phyloP scores from a whole-genome alignment of 2,113 vertebrate genomes.

The Upupa epops region DNA sequence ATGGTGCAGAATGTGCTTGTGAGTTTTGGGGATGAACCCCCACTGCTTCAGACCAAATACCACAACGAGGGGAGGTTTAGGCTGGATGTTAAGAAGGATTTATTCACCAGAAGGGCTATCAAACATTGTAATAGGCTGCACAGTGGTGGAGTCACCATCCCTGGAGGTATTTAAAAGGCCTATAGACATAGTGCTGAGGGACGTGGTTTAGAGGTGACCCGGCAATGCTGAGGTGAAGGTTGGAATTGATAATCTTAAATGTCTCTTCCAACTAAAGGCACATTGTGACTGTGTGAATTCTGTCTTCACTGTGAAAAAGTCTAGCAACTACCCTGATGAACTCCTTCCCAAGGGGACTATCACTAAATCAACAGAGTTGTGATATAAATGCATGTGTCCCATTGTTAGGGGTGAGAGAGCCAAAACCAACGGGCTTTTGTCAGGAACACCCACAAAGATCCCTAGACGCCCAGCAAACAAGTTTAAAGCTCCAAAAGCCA shows the following conservation, averaged over 20 bases:
- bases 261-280: too few species aligned
- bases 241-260: too few species aligned
- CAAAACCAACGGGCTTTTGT: neutral
- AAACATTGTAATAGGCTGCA: too few species aligned
- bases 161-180: too few species aligned
- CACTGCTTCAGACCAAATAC: neutral
- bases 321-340: neutral
- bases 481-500: constrained; percentile 34
- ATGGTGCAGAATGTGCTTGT: neutral
- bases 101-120: too few species aligned
- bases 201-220: too few species aligned
- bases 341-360: constrained; percentile 31
- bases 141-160: too few species aligned
- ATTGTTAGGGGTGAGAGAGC: constrained; percentile 35
- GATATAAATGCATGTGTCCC: neutral
- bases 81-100: too few species aligned
- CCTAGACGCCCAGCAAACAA: constrained; percentile 21
- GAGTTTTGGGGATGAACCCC: neutral
- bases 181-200: too few species aligned
- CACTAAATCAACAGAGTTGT: neutral
- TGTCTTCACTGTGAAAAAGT: neutral
- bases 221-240: too few species aligned
- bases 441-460: constrained; percentile 62
- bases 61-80: neutral
- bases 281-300: neutral